Evolutionary conservation across 2,888 invertebrate genomes (phyloP).

Genomic region (Caenorhabditis sp.): DNA sequence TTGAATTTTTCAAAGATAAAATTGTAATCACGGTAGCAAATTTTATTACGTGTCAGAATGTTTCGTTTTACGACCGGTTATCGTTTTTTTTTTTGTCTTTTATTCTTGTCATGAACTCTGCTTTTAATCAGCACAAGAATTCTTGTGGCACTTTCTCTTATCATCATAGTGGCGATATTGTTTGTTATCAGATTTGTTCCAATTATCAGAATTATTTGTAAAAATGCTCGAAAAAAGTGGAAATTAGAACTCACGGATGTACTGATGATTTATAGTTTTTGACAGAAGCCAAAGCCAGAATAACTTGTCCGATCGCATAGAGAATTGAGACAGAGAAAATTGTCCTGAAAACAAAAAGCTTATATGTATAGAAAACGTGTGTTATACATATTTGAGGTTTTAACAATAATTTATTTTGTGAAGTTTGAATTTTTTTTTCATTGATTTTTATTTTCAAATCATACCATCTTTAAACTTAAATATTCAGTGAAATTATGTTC

Average conservation of each 20-base stretch:
- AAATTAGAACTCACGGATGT: conserved; percentile 58
- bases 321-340: conserved; percentile 88
- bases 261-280: conserved; percentile 58
- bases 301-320: conserved; percentile 84
- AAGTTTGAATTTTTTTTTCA: neutral
- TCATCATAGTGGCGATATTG: neutral
- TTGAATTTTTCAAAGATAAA: neutral
- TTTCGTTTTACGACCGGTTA: neutral
- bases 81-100: neutral
- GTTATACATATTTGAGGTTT: neutral
- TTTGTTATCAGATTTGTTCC: neutral
- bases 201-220: neutral
- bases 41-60: neutral
- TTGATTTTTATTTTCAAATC: neutral
- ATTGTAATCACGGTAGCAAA: neutral
- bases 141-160: neutral
- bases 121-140: neutral
- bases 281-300: conserved; percentile 78
- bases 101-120: neutral
- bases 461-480: no score
- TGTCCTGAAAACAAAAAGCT: conserved; percentile 75
- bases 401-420: neutral
- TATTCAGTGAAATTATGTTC: conserved; percentile 1
- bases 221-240: neutral
- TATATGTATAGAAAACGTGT: no score